These are phyloP conservation scores for Varecia variegata DNA, from an alignment of 2,797 vertebrate genomes.

Conservation along the genomic window DNA sequence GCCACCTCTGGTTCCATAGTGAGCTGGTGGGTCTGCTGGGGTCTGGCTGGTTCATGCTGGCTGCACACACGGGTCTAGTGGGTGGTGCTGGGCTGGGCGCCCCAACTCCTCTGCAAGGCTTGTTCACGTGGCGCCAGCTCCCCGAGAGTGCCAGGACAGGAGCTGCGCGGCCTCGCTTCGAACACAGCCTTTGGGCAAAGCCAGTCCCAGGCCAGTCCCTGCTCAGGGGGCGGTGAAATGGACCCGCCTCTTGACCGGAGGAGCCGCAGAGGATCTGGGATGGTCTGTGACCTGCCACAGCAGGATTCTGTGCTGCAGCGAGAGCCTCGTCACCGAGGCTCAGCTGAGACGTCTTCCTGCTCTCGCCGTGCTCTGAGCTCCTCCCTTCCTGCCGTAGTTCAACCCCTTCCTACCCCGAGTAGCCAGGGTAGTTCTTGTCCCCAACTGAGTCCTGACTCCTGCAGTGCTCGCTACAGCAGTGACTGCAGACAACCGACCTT, in stretches of 20 bases:
- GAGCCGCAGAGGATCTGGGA: too few species aligned
- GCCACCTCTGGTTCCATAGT: not conserved
- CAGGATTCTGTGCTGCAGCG: too few species aligned
- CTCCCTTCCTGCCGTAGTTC: not conserved
- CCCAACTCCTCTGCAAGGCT: fast-evolving
- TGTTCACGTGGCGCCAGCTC: not conserved
- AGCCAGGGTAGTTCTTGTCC: not conserved
- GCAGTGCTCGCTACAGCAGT: fast-evolving
- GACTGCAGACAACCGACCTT: not conserved
- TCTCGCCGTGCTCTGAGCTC: too few species aligned
- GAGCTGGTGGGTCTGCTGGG: too few species aligned
- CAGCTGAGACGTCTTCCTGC: fast-evolving
- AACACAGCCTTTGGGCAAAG: not conserved
- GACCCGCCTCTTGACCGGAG: too few species aligned
- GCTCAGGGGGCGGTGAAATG: fast-evolving
- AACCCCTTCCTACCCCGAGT: not conserved
- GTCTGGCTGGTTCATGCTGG: not conserved
- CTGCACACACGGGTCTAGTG: fast-evolving
- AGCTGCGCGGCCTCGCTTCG: fast-evolving
- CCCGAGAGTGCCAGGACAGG: not conserved
- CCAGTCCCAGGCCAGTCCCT: not conserved
- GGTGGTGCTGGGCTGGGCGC: not conserved
- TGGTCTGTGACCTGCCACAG: too few species aligned
- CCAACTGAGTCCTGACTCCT: not conserved
- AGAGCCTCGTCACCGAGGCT: fast-evolving